Percentiles rank a stretch among this genome's conserved stretches.
These are phyloP conservation scores for Heteromyza rotundicornis DNA, from an alignment of 2,888 invertebrate species.

Conservation along the genomic window DNA sequence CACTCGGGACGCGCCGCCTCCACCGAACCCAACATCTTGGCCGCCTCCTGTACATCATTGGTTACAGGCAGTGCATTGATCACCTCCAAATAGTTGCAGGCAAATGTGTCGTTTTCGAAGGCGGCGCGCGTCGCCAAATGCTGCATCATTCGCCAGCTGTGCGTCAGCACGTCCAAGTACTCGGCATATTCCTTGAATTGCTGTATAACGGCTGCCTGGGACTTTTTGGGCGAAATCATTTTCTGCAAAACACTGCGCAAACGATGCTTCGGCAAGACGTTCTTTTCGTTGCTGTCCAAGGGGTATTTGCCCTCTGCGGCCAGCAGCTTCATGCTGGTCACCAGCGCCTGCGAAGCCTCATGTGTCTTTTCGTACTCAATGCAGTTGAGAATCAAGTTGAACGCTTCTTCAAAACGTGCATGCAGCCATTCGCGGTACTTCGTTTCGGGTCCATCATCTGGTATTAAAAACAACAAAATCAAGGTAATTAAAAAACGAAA, in stretches of 20 bases:
- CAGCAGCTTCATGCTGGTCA: constrained; percentile 76
- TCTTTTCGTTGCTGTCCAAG: constrained; percentile 59
- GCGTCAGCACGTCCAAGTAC: constrained; percentile 78
- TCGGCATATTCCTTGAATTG: constrained; percentile 78
- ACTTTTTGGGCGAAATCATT: constrained; percentile 69
- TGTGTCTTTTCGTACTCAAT: constrained; percentile 65
- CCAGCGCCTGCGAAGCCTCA: constrained; percentile 70
- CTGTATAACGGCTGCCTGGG: constrained; percentile 69
- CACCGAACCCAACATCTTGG: constrained; percentile 61
- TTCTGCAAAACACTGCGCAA: constrained; percentile 72
- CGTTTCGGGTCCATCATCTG: constrained; percentile 67
- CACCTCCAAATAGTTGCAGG: constrained; percentile 71
- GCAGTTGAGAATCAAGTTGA: constrained; percentile 67
- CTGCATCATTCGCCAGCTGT: constrained; percentile 71
- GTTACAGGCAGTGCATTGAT: constrained; percentile 66
- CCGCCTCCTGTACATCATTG: constrained; percentile 41
- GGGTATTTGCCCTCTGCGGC: constrained; percentile 75
- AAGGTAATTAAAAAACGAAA: too few relatives aligned
- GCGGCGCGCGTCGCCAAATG: constrained; percentile 66
- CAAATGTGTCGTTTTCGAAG: constrained; percentile 65
- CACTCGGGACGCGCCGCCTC: constrained; percentile 46
- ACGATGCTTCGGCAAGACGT: constrained; percentile 69
- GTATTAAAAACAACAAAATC: too few relatives aligned
- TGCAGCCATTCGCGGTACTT: constrained; percentile 74
- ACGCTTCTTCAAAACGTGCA: constrained; percentile 73